Conservation (phyloP, 2,113 vertebrate genomes). For the Copsychus sechellarum region DNA sequence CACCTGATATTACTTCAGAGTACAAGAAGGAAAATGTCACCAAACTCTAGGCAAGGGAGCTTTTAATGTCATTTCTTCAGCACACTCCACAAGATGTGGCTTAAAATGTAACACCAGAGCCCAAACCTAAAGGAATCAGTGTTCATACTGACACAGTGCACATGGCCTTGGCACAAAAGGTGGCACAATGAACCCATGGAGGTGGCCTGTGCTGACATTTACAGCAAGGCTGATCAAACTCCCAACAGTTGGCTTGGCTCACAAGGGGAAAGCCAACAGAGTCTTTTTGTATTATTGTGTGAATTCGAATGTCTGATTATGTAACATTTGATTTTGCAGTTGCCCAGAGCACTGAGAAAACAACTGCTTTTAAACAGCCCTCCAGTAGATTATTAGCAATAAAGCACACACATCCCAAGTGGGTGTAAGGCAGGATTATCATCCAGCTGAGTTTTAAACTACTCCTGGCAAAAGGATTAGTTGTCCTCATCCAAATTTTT, state of each 20-base stretch:
- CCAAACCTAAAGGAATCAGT: background rate
- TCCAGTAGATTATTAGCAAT: conserved; percentile 33
- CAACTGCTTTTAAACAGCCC: conserved; percentile 6
- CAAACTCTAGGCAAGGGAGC: background rate
- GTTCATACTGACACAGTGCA: background rate
- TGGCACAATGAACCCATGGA: background rate
- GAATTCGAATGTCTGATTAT: conserved; percentile 17
- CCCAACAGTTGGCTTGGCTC: background rate
- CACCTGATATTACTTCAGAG: background rate
- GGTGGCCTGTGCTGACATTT: background rate
- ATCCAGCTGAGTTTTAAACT: conserved; percentile 44
- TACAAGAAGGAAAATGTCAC: background rate
- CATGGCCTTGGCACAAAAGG: background rate
- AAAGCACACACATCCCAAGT: background rate
- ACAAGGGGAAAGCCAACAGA: background rate
- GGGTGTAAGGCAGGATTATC: conserved; percentile 4
- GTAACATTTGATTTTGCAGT: conserved; percentile 1
- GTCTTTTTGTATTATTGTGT: background rate
- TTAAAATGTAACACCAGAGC: background rate
- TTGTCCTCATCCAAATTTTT: background rate
- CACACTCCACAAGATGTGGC: background rate
- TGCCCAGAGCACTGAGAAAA: background rate
- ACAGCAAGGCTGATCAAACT: background rate
- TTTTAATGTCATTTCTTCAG: background rate
- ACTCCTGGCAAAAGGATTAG: conserved; percentile 26